phyloP scores from a whole-genome alignment of 2,113 vertebrate species.

The Takifugu bimaculatus region DNA sequence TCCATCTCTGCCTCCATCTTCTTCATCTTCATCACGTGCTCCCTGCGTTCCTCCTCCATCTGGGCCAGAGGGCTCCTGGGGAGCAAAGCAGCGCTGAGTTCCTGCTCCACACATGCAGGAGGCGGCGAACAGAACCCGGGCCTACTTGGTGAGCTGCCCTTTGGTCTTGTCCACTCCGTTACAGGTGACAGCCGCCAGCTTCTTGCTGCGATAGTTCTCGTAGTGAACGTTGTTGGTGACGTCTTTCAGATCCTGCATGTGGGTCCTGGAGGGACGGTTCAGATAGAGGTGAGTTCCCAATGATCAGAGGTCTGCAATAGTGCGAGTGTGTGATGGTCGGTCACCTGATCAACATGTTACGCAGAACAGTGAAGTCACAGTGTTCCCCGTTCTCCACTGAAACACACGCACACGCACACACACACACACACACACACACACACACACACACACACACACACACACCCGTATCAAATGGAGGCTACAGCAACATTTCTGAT shows the following conservation, averaged over 20 bases:
- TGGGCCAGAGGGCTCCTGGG: constrained; percentile 79
- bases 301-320: no score
- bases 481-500: neutral
- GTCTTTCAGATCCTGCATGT: constrained; percentile 82
- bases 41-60: constrained; percentile 81
- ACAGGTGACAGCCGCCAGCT: constrained; percentile 79
- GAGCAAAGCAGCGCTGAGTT: neutral
- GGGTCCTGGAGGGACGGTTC: constrained; percentile 58
- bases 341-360: constrained; percentile 82
- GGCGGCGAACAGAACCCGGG: no score
- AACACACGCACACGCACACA: constrained; percentile 43
- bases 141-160: constrained; percentile 78
- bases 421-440: neutral
- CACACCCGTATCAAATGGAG: neutral
- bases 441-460: constrained; percentile 28
- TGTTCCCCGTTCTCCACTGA: constrained; percentile 82
- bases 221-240: constrained; percentile 83
- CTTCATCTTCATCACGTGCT: constrained; percentile 83
- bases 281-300: neutral
- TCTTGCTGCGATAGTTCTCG: constrained; percentile 80
- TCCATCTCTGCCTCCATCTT: constrained; percentile 85
- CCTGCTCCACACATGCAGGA: neutral
- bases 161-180: constrained; percentile 79
- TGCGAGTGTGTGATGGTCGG: neutral
- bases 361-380: constrained; percentile 80